Conservation (phyloP, 2,113 vertebrate genomes). For the Daphoenositta chrysoptera region DNA sequence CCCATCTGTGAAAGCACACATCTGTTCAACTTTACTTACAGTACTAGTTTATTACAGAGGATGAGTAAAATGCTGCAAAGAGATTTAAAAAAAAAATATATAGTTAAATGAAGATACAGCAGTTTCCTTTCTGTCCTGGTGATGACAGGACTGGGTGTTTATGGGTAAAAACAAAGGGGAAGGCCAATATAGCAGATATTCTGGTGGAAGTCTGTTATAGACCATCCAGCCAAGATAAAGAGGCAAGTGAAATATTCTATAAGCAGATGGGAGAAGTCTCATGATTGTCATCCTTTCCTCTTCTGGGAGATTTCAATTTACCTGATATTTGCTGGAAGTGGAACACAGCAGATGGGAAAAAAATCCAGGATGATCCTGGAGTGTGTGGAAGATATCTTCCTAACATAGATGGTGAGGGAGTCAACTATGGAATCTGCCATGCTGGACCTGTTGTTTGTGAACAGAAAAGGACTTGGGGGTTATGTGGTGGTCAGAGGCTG, state of each 20-base stretch:
- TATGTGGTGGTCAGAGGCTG: background rate
- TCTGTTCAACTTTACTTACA: background rate
- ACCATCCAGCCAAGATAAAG: background rate
- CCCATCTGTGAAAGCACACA: accelerated
- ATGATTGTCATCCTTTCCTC: background rate
- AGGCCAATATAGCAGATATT: background rate
- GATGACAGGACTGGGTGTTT: background rate
- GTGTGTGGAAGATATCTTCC: background rate
- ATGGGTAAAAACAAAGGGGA: background rate
- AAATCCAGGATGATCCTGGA: background rate
- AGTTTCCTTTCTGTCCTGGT: background rate
- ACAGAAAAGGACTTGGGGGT: background rate
- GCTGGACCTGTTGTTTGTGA: background rate
- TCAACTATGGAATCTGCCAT: background rate
- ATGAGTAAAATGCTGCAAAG: background rate
- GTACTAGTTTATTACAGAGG: background rate
- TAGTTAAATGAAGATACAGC: accelerated
- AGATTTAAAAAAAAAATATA: background rate
- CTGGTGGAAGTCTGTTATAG: background rate
- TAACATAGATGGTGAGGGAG: background rate
- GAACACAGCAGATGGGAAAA: too few relatives aligned
- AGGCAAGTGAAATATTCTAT: background rate
- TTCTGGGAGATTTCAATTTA: accelerated
- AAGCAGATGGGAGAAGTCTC: background rate
- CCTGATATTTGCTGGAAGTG: background rate